Evolutionary conservation across 2,797 vertebrate species (phyloP).

Genomic region (Sebastes hubbsi): DNA sequence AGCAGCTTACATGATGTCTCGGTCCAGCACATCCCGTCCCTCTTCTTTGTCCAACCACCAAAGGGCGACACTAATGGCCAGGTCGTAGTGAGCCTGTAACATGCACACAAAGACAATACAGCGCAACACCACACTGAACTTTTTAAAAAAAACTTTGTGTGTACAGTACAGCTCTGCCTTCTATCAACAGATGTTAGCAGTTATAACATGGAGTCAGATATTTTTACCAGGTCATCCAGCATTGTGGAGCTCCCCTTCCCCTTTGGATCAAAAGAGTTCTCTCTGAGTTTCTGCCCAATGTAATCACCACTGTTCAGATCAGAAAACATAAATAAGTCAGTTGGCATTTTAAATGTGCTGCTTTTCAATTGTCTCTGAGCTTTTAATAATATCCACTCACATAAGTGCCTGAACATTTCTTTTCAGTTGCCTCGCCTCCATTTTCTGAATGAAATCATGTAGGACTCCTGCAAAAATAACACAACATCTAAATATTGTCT

Average conservation of each 20-base stretch:
- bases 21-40: slow-evolving; percentile 50
- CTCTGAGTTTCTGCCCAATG: slow-evolving; percentile 86
- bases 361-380: background rate
- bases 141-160: background rate
- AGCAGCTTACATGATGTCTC: slow-evolving; percentile 69
- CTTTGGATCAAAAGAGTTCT: slow-evolving; percentile 89
- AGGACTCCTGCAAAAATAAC: slow-evolving; percentile 14
- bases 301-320: slow-evolving; percentile 81
- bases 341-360: background rate
- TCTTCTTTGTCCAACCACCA: slow-evolving; percentile 82
- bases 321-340: background rate
- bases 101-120: background rate
- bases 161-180: background rate
- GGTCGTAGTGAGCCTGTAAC: slow-evolving; percentile 88
- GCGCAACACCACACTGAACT: background rate
- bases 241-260: slow-evolving; percentile 81
- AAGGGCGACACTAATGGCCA: slow-evolving; percentile 84
- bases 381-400: slow-evolving; percentile 66
- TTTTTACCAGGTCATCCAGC: slow-evolving; percentile 88
- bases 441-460: slow-evolving; percentile 26
- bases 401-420: slow-evolving; percentile 75
- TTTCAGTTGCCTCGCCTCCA: slow-evolving; percentile 77
- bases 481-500: background rate
- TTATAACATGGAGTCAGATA: background rate
- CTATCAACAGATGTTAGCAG: background rate